phyloP scores from a whole-genome alignment of 2,888 invertebrate species.

The Rotaria magnacalcarata region DNA sequence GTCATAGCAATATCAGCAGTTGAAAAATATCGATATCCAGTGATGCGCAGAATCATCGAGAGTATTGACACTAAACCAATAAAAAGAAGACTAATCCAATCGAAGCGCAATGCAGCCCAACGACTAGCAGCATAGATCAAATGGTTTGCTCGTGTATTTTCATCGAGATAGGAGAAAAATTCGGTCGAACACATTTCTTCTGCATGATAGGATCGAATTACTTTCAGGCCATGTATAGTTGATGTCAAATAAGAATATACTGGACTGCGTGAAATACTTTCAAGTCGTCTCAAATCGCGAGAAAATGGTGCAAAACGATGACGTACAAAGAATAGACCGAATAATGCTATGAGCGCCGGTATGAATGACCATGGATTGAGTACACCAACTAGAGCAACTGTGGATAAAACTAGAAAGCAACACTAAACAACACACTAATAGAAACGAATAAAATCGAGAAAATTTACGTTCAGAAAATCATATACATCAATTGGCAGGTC shows the following conservation, averaged over 20 bases:
- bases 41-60: too few species aligned
- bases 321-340: conserved; percentile 38
- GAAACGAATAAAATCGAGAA: too few species aligned
- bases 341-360: neutral
- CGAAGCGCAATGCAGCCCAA: conserved; percentile 87
- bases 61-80: conserved; percentile 68
- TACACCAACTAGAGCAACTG: neutral
- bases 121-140: conserved; percentile 80
- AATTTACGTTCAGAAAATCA: neutral
- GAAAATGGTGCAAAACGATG: neutral
- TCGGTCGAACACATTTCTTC: conserved; percentile 55
- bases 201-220: neutral
- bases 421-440: neutral
- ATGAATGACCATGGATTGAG: neutral
- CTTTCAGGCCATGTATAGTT: neutral
- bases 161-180: conserved; percentile 62
- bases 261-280: neutral
- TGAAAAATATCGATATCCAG: neutral
- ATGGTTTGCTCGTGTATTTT: conserved; percentile 85
- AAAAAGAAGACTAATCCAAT: conserved; percentile 79
- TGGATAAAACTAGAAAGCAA: neutral
- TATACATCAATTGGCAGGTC: neutral
- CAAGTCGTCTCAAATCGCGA: neutral
- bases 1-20: conserved; percentile 45
- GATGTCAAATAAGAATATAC: neutral